Evolutionary conservation across 2,888 invertebrate genomes (phyloP), one percentile per base, ranked within the genome.

Genomic region (Serrognathus titanus): DNA sequence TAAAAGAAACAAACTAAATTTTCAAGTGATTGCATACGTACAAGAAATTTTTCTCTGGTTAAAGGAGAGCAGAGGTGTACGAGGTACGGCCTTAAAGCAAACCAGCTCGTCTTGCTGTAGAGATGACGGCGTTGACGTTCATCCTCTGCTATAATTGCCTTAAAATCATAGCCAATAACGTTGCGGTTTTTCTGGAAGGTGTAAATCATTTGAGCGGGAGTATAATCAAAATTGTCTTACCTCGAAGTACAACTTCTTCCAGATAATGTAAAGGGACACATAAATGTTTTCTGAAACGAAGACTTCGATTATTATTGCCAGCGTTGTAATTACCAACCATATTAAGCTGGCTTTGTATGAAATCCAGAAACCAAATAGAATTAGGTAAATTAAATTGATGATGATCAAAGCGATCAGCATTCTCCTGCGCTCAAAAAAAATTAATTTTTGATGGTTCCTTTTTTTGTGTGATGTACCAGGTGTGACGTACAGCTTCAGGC

Each of bases 291-390:
- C 66, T 20, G 59, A 53, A 2, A 66, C 7, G 12, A 63, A 51
- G n/a, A 66, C 55, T 13, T 55, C 60, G 3, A 63, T 40, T 8
- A 63, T n/a, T 20, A 66, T 43, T 1, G 65, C 54, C 3, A 58
- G 24, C 5, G 59, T 51, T 0, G 60, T 61, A 3, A 59, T 53
- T 7, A 52, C 24, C 7, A 63, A 43, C 63, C 64, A 64, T 1
- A 57, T 16, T 8, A 58, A 50, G 6, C 57, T 48, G 2, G 62
- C 56, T 2, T 52, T 20, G 9, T 53, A 10, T 5, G 62, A 41
- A 7, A 64, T 41, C 57, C 62, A 62, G 59, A 63, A 61, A 12
- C 63, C 63, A 55, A 63, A 65, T 2, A 53, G 38, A 9, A 60
- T 9, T 13, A 66, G 51, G 51, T 62, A 60, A 2, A 56, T 20